phyloP scores from a whole-genome alignment of 2,797 vertebrate genomes.

The Malurus splendens region DNA sequence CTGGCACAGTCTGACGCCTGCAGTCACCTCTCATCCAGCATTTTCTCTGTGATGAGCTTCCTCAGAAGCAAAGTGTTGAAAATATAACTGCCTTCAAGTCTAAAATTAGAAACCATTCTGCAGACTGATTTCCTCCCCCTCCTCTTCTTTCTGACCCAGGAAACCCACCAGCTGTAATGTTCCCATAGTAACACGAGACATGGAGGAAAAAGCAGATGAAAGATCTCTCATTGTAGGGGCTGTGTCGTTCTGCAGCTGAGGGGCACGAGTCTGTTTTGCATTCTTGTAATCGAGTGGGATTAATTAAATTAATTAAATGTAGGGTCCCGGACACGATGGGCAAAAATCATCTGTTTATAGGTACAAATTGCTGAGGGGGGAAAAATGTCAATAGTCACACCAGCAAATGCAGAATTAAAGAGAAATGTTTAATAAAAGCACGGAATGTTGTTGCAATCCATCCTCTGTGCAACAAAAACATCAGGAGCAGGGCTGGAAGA shows the following conservation, averaged over 20 bases:
- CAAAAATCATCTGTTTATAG: not conserved
- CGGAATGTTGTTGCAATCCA: not conserved
- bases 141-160: not conserved
- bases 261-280: not conserved
- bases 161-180: not conserved
- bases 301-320: not conserved
- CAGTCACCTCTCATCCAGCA: not conserved
- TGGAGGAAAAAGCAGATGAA: not conserved
- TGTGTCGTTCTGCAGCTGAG: not conserved
- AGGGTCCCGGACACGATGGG: not conserved
- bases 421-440: constrained; percentile 15
- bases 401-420: not conserved
- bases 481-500: not conserved
- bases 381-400: not conserved
- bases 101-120: constrained; percentile 25
- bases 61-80: not conserved
- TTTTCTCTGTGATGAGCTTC: not conserved
- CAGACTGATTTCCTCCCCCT: not conserved
- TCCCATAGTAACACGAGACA: constrained; percentile 37
- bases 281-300: not conserved
- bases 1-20: accelerated
- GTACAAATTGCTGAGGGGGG: not conserved
- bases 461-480: not conserved
- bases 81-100: not conserved
- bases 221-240: not conserved